Evolutionary conservation across 2,113 vertebrate genomes (phyloP).

Genomic region (Phylloscopus trochiloides): DNA sequence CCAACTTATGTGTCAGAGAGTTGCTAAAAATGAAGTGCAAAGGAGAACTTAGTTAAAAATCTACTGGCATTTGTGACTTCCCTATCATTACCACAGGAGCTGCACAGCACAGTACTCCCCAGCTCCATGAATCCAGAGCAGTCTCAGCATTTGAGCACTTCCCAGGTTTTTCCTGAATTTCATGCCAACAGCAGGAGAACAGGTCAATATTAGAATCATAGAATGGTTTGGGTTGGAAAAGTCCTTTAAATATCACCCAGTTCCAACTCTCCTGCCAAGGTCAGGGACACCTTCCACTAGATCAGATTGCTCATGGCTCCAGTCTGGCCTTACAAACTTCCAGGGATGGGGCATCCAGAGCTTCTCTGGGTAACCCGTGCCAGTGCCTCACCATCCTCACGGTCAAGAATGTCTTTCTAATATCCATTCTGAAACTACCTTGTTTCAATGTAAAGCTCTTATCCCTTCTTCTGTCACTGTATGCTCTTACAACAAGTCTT

Average conservation of each 20-base stretch:
- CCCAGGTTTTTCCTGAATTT: background rate
- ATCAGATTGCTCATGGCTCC: background rate
- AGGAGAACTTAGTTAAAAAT: background rate
- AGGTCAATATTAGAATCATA: background rate
- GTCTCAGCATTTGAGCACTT: background rate
- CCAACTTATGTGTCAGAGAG: background rate
- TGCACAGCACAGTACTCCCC: rapidly evolving
- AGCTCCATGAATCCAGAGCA: background rate
- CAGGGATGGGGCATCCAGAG: background rate
- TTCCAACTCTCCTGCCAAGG: background rate
- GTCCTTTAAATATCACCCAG: background rate
- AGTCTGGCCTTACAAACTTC: background rate
- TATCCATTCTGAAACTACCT: background rate
- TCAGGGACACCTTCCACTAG: background rate
- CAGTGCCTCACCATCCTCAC: background rate
- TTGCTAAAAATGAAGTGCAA: background rate
- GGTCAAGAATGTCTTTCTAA: background rate
- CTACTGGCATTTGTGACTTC: background rate
- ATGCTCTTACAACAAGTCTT: background rate
- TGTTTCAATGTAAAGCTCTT: background rate
- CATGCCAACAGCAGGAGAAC: background rate
- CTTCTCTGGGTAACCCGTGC: background rate
- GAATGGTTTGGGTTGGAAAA: background rate
- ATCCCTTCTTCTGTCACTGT: background rate
- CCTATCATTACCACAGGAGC: background rate